phyloP scores from a whole-genome alignment of 2,797 vertebrate species.

The Percopsis omiscomaycus region DNA sequence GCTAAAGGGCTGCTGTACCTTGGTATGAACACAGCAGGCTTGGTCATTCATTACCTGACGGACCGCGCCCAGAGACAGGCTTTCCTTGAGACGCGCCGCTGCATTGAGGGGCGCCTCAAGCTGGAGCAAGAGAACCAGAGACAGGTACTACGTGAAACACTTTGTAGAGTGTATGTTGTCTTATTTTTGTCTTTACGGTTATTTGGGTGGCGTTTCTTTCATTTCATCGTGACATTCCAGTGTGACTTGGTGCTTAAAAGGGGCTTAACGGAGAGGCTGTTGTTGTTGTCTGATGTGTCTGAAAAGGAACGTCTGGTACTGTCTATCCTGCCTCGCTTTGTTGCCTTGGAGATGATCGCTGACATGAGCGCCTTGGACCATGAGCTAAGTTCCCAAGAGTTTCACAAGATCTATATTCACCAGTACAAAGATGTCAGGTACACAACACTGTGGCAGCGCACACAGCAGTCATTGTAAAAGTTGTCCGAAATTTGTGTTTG shows the following conservation, averaged over 20 bases:
- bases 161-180: not conserved
- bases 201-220: no score
- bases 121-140: slow-evolving; percentile 80
- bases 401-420: slow-evolving; percentile 82
- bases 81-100: slow-evolving; percentile 79
- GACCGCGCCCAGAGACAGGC: slow-evolving; percentile 80
- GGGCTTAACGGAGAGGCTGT: not conserved
- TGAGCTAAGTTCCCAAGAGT: slow-evolving; percentile 74
- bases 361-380: slow-evolving; percentile 77
- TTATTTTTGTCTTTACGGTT: no score
- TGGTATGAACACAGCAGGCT: slow-evolving; percentile 78
- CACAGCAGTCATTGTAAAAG: no score
- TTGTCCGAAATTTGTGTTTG: no score
- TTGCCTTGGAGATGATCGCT: slow-evolving; percentile 82
- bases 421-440: slow-evolving; percentile 81
- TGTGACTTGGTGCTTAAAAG: not conserved
- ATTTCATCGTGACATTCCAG: no score
- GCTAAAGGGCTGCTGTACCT: slow-evolving; percentile 76
- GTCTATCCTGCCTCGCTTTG: slow-evolving; percentile 79
- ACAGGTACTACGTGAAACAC: slow-evolving; percentile 64
- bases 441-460: no score
- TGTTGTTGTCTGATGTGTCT: slow-evolving; percentile 21
- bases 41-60: slow-evolving; percentile 81
- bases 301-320: slow-evolving; percentile 76
- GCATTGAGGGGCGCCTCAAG: slow-evolving; percentile 79